Evolutionary conservation across 1,140 invertebrate genomes (phyloP).

Genomic region (Lysiphlebus fabarum): DNA sequence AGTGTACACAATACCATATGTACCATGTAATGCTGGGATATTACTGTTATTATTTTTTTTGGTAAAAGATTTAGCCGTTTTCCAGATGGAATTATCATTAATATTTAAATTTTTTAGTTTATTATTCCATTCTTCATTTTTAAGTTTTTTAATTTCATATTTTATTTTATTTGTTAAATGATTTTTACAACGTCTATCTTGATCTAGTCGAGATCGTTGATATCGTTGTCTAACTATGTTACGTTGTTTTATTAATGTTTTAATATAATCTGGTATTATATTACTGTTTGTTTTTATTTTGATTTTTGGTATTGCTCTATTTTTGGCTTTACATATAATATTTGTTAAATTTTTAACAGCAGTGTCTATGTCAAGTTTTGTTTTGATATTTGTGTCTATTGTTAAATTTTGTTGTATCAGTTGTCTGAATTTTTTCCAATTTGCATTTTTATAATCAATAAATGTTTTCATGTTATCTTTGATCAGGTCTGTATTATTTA

Average conservation of each 20-base stretch:
- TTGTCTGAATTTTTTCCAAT: constrained; percentile 25
- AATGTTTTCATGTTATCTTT: constrained; percentile 2
- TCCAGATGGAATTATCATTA: constrained; percentile 26
- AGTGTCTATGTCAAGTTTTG: constrained; percentile 1
- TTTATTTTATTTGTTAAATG: constrained; percentile 19
- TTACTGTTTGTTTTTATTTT: neutral
- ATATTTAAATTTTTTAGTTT: constrained; percentile 26
- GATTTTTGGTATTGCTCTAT: neutral
- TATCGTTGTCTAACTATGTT: constrained; percentile 22
- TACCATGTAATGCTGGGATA: constrained; percentile 8
- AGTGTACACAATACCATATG: constrained; percentile 3
- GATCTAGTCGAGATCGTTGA: constrained; percentile 17
- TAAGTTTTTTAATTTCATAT: constrained; percentile 19
- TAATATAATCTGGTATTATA: constrained; percentile 18
- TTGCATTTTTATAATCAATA: constrained; percentile 23
- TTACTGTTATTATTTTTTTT: constrained; percentile 19
- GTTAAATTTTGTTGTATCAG: constrained; percentile 13
- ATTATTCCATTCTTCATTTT: constrained; percentile 23
- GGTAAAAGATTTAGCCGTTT: constrained; percentile 25
- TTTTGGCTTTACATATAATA: constrained; percentile 9
- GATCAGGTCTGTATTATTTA: too few relatives aligned
- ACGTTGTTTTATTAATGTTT: constrained; percentile 22
- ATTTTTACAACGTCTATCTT: constrained; percentile 8
- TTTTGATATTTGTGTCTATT: constrained; percentile 12
- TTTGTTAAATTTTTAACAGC: constrained; percentile 9